Evolutionary conservation across 2,797 vertebrate genomes (phyloP), one percentile per base, ranked within the genome.

Genomic region (Tragopan temminckii): DNA sequence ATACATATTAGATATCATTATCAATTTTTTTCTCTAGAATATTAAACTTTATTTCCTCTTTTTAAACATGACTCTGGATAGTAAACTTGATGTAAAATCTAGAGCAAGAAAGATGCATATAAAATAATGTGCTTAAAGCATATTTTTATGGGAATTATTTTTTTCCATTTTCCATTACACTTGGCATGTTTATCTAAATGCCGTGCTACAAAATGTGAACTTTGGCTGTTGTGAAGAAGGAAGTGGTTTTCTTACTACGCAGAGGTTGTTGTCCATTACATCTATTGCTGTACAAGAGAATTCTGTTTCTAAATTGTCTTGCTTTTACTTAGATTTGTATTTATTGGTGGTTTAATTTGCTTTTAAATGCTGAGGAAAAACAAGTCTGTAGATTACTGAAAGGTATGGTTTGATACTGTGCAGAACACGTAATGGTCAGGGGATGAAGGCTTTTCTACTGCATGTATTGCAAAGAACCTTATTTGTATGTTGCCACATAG

Each of bases 321-420:
- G 12, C 2, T 36, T 93, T 86, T 52, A 64, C 62, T 89, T 91
- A 25, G 24, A 14, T 63, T 84, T 3, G 0, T 94, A 55, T 68
- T 75, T 87, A 77, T 50, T 71, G 84, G 36, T 63, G 42, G 25
- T 69, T 93, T 90, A 15, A 72, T 92, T 90, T 84, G 40, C 63
- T 90, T 82, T 70, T 46, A 77, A 87, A 33, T 89, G 58, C 21
- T 64, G 48, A 85, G 70, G 58, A 92, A 35, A 23, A 31, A 29
- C 18, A 35, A 87, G 29, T 68, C 66, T 71, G 58, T 90, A 90
- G 21, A 11, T 87, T 72, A 83, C 43, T 52, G 79, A n/a, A 82
- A 78, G 79, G 45, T 72, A 55, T 4, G 27, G 50, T 64, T 69
- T 80, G 76, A 80, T 92, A 66, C 24, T 3, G 42, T 43, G 38